Conservation (phyloP, 2,888 invertebrate genomes). For the Drosophila pseudotakahashii region DNA sequence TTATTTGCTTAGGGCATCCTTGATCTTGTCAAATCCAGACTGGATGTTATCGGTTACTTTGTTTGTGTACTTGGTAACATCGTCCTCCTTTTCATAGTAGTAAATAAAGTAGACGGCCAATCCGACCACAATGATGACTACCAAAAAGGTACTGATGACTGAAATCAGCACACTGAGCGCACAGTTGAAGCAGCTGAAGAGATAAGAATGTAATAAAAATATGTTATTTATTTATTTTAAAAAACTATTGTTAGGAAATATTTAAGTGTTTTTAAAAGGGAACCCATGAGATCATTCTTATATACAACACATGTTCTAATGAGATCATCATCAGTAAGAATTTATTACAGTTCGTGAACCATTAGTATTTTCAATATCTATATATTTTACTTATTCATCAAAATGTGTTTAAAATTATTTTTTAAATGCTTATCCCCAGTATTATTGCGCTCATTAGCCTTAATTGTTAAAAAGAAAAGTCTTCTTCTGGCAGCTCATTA, state of each 20-base stretch:
- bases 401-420: background rate
- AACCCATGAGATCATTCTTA: too few relatives aligned
- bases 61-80: constrained; percentile 62
- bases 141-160: constrained; percentile 75
- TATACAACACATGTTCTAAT: background rate
- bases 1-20: constrained; percentile 43
- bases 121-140: constrained; percentile 74
- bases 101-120: constrained; percentile 71
- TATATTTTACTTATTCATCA: background rate
- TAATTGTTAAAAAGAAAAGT: background rate
- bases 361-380: background rate
- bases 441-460: background rate
- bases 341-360: too few relatives aligned
- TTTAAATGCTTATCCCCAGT: background rate
- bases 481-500: background rate
- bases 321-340: background rate
- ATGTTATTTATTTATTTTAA: too few relatives aligned
- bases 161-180: constrained; percentile 78
- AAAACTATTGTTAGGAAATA: background rate
- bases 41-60: constrained; percentile 52
- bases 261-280: background rate
- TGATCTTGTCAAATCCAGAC: constrained; percentile 48
- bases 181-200: constrained; percentile 78
- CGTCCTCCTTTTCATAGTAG: constrained; percentile 72
- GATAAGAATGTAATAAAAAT: background rate